Base-by-base conservation (phyloP, 2,888 invertebrate species). In the Glaucopsyche alexis region DNA sequence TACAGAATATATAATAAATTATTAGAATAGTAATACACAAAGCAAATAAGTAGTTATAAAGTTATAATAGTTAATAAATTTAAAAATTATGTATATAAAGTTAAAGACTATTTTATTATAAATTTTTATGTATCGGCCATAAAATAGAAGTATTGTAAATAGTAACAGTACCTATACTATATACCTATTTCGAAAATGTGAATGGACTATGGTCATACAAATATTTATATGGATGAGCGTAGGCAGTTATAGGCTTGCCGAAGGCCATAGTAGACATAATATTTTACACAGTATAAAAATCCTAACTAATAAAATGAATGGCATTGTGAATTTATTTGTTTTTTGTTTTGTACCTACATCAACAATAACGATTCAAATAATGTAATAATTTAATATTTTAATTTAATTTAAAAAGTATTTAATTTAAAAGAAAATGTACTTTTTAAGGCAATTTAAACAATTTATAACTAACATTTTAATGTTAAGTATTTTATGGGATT, bases 271-370 rank as follows among this genome's bases (percentile, higher is more conserved):
- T 38, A 38, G 60, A 29, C 29, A 7, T 60, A 29, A 60, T 60
- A 60, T 60, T 60, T 60, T 60, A 60, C 29, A 38, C 47, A 50
- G 60, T 60, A 14, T 60, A 38, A 60, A 38, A 60, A 38, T 60
- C 13, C 2, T 60, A 38, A 60, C 7, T 60, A 60, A 13, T 60
- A 55, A 55, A 9, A 29, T 19, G 13, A 60, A 38, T 60, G 60
- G 29, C 13, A 14, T 60, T 60, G 13, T 13, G 1, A 60, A 60
- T 55, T 55, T 11, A 19, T 60, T 29, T 60, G 60, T 60, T 38
- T 29, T 2, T 60, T 60, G 11, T 8, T n/a, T n/a, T n/a, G n/a
- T n/a, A n/a, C n/a, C n/a, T 29, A 29, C 2, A 60, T 29, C 29
- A 13, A 29, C 60, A 60, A 60, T 60, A 29, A 13, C 6, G 7